These are phyloP conservation scores for Polydrusus cervinus DNA, from an alignment of 2,888 invertebrate genomes.

Conservation along the genomic window DNA sequence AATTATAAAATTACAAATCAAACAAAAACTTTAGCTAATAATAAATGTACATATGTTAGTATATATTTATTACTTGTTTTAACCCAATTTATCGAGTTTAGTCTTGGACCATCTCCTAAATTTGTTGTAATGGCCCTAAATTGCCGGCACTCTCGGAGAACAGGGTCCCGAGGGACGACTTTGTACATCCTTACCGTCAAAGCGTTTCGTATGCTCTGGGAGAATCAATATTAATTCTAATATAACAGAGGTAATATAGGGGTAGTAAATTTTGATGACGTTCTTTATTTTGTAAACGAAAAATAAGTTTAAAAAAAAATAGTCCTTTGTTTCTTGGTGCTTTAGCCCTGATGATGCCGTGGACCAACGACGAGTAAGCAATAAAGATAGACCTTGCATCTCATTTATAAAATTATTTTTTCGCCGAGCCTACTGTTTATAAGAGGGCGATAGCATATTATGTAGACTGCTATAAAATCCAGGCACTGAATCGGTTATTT, in stretches of 20 bases:
- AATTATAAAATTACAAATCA: not conserved
- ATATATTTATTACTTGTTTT: slow-evolving; percentile 14
- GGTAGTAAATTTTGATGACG: not conserved
- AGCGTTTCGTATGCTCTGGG: slow-evolving; percentile 10
- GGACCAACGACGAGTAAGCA: too few relatives aligned
- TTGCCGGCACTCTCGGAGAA: slow-evolving; percentile 20
- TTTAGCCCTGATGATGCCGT: too few relatives aligned
- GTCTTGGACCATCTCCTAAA: slow-evolving; percentile 16
- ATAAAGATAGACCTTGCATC: too few relatives aligned
- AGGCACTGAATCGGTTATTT: too few relatives aligned
- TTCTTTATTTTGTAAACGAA: too few relatives aligned
- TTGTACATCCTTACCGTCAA: slow-evolving; percentile 24
- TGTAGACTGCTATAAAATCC: too few relatives aligned
- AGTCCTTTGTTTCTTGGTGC: too few relatives aligned
- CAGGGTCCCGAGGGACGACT: slow-evolving; percentile 19
- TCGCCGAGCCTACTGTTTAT: too few relatives aligned
- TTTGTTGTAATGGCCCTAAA: slow-evolving; percentile 24
- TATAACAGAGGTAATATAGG: slow-evolving; percentile 1
- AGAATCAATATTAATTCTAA: slow-evolving; percentile 16
- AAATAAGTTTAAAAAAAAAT: too few relatives aligned
- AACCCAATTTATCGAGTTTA: slow-evolving; percentile 19
- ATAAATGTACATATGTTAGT: not conserved
- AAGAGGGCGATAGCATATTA: too few relatives aligned
- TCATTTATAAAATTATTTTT: too few relatives aligned
- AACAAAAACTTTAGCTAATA: slow-evolving; percentile 7